Percentiles rank a stretch among this genome's conserved stretches.
phyloP scores from a whole-genome alignment of 30 jellyfish, hydroid and myxozoan genomes.

The Aurelia sp. region DNA sequence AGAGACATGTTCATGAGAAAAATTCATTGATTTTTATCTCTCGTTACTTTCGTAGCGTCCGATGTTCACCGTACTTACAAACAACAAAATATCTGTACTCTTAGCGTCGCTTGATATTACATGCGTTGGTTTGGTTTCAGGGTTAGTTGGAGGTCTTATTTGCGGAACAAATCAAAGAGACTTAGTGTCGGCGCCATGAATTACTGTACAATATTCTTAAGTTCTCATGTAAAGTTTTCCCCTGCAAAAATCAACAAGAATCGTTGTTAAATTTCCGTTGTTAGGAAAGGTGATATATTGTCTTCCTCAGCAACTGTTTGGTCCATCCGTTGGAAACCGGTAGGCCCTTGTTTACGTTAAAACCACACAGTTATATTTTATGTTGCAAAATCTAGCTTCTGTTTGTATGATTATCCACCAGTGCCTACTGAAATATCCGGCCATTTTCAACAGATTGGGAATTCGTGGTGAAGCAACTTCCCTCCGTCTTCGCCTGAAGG shows the following conservation, averaged over 20 bases:
- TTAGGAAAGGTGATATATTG: background rate
- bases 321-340: background rate
- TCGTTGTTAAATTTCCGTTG: background rate
- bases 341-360: background rate
- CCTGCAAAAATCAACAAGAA: background rate
- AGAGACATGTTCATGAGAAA: too few relatives aligned
- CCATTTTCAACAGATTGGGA: background rate
- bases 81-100: too few relatives aligned
- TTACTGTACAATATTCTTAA: background rate
- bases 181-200: background rate
- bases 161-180: background rate
- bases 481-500: background rate
- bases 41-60: too few relatives aligned
- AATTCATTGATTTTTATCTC: too few relatives aligned
- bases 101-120: background rate
- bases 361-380: background rate
- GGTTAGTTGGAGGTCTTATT: background rate
- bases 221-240: background rate
- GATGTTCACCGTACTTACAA: too few relatives aligned
- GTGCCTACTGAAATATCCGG: background rate
- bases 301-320: background rate
- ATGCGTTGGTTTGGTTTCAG: conserved; percentile 1
- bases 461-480: background rate
- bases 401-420: background rate
- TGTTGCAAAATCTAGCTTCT: background rate